Percentiles rank a stretch among this genome's conserved stretches.
phyloP scores from a whole-genome alignment of 1,140 invertebrate species.

The Platorchestia sp. region DNA sequence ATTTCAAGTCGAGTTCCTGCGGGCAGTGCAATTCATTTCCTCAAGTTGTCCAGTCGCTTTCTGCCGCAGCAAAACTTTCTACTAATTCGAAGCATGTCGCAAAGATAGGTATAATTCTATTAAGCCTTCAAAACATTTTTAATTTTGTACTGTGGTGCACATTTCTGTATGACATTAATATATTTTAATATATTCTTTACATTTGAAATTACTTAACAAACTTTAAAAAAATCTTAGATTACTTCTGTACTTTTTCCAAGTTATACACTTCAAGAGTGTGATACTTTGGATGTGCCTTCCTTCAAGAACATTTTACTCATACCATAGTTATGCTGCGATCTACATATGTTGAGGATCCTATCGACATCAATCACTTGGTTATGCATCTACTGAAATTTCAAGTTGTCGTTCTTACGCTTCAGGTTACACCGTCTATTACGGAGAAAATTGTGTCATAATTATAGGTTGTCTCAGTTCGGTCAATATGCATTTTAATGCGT shows the following conservation, averaged over 20 bases:
- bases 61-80: not conserved
- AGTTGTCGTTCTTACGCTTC: no score
- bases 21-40: not conserved
- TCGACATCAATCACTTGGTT: no score
- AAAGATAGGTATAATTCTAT: not conserved
- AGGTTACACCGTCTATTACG: no score
- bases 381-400: no score
- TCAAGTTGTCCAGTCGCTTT: not conserved
- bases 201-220: no score
- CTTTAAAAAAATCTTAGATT: not conserved
- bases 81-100: not conserved
- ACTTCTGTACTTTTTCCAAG: not conserved
- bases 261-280: not conserved
- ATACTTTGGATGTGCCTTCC: not conserved
- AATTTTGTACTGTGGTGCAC: not conserved
- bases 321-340: no score
- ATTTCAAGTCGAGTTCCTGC: conserved; percentile 21
- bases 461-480: no score
- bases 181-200: not conserved
- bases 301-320: no score
- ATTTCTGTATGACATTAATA: not conserved
- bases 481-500: no score
- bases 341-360: no score
- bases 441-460: no score
- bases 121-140: not conserved